A percentile compares a stretch with the other conserved stretches of the same genome.
Evolutionary conservation across 1,140 invertebrate genomes (phyloP).

Genomic region (Drosophila serrata): DNA sequence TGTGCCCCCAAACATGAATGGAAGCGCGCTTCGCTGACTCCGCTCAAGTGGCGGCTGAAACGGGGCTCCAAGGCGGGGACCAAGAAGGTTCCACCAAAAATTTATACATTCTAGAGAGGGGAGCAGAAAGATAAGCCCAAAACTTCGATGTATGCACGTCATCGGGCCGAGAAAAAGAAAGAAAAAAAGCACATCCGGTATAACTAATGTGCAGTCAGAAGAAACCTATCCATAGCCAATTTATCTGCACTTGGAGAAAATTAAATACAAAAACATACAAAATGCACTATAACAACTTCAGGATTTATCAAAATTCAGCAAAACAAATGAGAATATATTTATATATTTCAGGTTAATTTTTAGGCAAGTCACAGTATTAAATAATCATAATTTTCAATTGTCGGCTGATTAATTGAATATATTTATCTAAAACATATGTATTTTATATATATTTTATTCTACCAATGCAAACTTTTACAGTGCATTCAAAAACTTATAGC

Average conservation of each 20-base stretch:
- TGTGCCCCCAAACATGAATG: slow-evolving; percentile 78
- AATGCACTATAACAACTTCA: no score
- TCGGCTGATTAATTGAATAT: no score
- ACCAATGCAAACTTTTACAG: neutral
- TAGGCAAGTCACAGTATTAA: no score
- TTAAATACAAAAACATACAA: no score
- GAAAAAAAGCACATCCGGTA: slow-evolving; percentile 71
- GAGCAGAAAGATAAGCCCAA: slow-evolving; percentile 11
- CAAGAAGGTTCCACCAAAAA: neutral
- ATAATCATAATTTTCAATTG: no score
- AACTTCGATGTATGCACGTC: slow-evolving; percentile 62
- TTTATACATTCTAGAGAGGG: neutral
- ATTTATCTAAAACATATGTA: no score
- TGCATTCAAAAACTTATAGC: neutral
- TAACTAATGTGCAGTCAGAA: slow-evolving; percentile 57
- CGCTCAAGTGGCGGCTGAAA: slow-evolving; percentile 37
- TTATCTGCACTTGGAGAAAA: slow-evolving; percentile 12
- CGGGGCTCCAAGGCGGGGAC: neutral
- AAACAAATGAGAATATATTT: no score
- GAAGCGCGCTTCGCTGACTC: slow-evolving; percentile 75
- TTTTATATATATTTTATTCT: no score
- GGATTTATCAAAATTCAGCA: no score
- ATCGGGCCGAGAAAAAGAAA: slow-evolving; percentile 55
- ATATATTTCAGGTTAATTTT: no score
- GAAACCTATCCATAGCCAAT: slow-evolving; percentile 21